These are phyloP conservation scores for Frieseomelitta varia DNA, from an alignment of 1,140 invertebrate genomes.

Conservation along the genomic window DNA sequence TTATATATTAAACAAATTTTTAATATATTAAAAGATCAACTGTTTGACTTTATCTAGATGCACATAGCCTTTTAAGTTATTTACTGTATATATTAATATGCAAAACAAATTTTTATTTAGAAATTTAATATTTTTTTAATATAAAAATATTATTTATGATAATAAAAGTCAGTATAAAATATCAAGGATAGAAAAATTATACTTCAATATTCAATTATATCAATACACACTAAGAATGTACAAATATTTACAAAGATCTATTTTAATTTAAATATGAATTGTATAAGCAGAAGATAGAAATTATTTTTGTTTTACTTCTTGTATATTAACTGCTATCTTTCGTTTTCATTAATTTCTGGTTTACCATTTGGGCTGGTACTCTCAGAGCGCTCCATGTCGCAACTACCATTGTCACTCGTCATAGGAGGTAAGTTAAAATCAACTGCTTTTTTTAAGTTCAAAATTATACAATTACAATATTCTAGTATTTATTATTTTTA, in stretches of 20 bases:
- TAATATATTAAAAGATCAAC: background rate
- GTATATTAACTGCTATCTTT: conserved; percentile 80
- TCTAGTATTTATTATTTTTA: background rate
- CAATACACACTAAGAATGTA: background rate
- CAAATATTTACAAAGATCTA: conserved; percentile 5
- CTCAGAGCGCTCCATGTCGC: conserved; percentile 64
- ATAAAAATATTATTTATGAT: background rate
- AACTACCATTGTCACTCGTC: conserved; percentile 53
- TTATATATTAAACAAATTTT: background rate
- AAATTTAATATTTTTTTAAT: background rate
- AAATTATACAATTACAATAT: background rate
- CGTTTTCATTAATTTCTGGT: conserved; percentile 82
- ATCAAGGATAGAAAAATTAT: background rate
- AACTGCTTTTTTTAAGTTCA: conserved; percentile 15
- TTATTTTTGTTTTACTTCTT: conserved; percentile 67
- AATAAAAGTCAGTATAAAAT: background rate
- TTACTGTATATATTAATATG: background rate
- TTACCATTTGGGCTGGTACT: conserved; percentile 78
- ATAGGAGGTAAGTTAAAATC: conserved; percentile 74
- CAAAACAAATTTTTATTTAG: background rate
- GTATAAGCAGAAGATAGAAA: conserved; percentile 49
- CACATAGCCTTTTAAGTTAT: background rate
- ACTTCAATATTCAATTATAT: no score
- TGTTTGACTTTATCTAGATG: background rate
- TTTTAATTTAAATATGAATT: conserved; percentile 27